Evolutionary conservation across 2,797 vertebrate species (phyloP).

Genomic region (Etheostoma perlongum): DNA sequence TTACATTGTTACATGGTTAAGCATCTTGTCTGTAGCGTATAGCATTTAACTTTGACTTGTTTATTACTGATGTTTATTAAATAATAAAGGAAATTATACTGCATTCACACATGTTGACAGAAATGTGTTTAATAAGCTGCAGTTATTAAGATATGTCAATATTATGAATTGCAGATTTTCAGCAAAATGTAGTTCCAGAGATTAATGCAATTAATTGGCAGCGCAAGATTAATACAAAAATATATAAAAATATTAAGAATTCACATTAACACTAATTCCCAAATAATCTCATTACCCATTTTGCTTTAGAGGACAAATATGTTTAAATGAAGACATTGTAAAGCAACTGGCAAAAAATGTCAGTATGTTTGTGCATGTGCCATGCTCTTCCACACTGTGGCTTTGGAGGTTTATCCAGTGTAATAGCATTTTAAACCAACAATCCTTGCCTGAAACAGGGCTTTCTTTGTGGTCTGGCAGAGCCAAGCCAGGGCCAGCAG

Average conservation of each 20-base stretch:
- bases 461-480: conserved; percentile 65
- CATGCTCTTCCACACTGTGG: conserved; percentile 46
- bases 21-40: not conserved
- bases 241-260: not conserved
- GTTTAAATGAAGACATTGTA: conserved; percentile 20
- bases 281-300: conserved; percentile 23
- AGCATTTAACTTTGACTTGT: not conserved
- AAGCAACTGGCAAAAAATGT: conserved; percentile 33
- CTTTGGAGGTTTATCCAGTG: conserved; percentile 66
- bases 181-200: not conserved
- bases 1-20: not conserved
- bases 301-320: conserved; percentile 37
- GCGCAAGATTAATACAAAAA: not conserved
- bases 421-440: conserved; percentile 76
- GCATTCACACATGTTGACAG: not conserved
- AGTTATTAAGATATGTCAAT: not conserved
- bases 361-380: conserved; percentile 20
- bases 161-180: not conserved
- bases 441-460: conserved; percentile 58
- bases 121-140: not conserved
- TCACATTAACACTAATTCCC: not conserved
- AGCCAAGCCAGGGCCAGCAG: conserved; percentile 60
- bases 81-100: not conserved
- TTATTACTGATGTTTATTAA: not conserved
- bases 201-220: not conserved